Evolutionary conservation across 2,888 invertebrate species (phyloP), one percentile per base, ranked within the genome.

Genomic region (Iphiclides podalirius): DNA sequence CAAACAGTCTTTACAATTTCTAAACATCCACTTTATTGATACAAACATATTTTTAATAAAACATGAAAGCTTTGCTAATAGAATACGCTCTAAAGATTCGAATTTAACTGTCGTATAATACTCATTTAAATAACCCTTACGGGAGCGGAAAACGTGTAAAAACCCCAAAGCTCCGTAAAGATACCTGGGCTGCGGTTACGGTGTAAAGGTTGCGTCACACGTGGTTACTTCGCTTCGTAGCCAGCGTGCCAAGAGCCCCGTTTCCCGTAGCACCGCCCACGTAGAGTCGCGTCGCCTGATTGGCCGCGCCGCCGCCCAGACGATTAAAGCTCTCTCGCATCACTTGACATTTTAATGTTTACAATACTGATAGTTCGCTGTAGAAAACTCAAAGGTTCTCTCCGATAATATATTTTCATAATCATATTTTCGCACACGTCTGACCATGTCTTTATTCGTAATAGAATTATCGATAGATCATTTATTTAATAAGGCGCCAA

Each of bases 311-410:
- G 66, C 74, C 84, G 84, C 85, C 81, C 83, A 77, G 77, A 60
- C 83, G 82, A 83, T 85, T 80, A 82, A 75, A 75, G 63, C 77
- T 6, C 20, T 20, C 70, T 59, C 57, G 60, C 66, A 70, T 70
- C 69, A 84, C 82, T 85, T 87, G 87, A 87, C 88, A 80, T 86
- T 81, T 80, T 82, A 83, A 85, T 83, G 82, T 85, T 84, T 80
- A 72, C 75, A 59, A 62, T 70, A 64, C 70, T 67, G 69, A 68
- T 59, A 56, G 57, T 54, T 54, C 42, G 39, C 43, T 38, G 55
- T 28, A 28, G 16, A 50, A 44, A n/a, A 31, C 11, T 31, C n/a
- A 2, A 11, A n/a, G 28, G 11, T 4, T 11, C 31, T 31, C n/a
- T 20, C 20, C 3, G 6, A 20, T 20, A 20, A 4, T 3, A 4